Evolutionary conservation across 2,888 invertebrate genomes (phyloP), one percentile per base, ranked within the genome.

Genomic region (Machimus atricapillus): DNA sequence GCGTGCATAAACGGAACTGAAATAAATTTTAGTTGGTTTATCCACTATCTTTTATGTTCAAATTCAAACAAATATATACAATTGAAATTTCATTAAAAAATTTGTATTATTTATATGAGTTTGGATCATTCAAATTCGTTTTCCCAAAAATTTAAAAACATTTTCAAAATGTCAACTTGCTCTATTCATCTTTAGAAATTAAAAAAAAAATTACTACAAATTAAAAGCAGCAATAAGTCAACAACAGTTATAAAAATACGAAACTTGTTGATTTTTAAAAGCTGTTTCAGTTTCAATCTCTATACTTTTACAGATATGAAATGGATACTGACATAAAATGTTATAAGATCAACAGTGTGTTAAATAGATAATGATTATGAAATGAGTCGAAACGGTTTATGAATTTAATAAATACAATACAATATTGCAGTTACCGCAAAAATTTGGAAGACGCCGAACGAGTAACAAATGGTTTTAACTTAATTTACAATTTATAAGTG

Each of bases 391-490:
- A 76, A 37, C 34, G n/a, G 37, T 66, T 56, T 31, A 66, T 82
- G 82, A 2, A 37, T 56, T 82, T 82, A 82, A 82, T 82, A 66
- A 82, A 82, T 82, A 82, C 19, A 82, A 82, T 82, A 82, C 19
- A 78, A 37, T 40, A 58, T 82, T 58, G 58, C 56, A 37, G 56
- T 82, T 66, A 82, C n/a, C 37, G 58, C 37, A 58, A 14, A 56
- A 82, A 82, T 82, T 82, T 82, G 82, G 82, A 82, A 82, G 82
- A 82, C 82, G 82, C 58, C 82, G 82, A 58, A 82, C 37, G 82
- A 82, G 23, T 66, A 37, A 40, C 27, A 74, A 78, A 43, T 40
- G 78, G 27, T 46, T 46, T 78, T 82, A 82, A 66, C 34, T 58
- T 82, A 82, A 58, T 85, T 85, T 74, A 46, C 40, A 83, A 56